A percentile compares a stretch with the other conserved stretches of the same genome.
Conservation (phyloP, 2,888 invertebrate species). For the Poecilobothrus nobilitatus region DNA sequence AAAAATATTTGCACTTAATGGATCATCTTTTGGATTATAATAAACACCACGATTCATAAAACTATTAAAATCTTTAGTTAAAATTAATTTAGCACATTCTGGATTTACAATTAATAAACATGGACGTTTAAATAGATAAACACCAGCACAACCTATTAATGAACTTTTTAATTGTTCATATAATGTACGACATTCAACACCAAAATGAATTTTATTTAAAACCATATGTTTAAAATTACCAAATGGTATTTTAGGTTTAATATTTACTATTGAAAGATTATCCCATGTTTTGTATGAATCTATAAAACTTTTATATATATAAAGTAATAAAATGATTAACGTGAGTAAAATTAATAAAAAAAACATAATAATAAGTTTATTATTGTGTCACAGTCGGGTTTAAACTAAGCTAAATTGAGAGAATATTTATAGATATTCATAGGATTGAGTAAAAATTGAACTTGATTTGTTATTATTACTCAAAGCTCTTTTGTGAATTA, state of each 20-base stretch:
- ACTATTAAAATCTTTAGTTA: slow-evolving; percentile 20
- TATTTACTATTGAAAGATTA: slow-evolving; percentile 18
- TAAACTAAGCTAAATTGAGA: background rate
- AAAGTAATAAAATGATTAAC: background rate
- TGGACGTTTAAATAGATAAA: slow-evolving; percentile 20
- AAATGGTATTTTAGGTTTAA: slow-evolving; percentile 21
- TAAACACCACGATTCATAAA: slow-evolving; percentile 24
- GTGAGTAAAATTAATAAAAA: background rate
- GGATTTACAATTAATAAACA: slow-evolving; percentile 17
- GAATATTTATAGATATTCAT: too few species aligned
- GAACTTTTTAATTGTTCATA: slow-evolving; percentile 20
- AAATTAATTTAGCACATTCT: slow-evolving; percentile 21
- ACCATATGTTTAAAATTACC: slow-evolving; percentile 19
- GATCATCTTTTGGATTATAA: slow-evolving; percentile 22
- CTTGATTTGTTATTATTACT: too few species aligned
- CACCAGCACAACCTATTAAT: slow-evolving; percentile 17
- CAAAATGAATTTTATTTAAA: slow-evolving; percentile 16
- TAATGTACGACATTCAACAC: slow-evolving; percentile 11
- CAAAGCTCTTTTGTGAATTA: too few species aligned
- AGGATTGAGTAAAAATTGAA: too few species aligned
- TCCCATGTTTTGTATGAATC: slow-evolving; percentile 17
- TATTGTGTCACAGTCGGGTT: background rate
- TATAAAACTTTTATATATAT: background rate
- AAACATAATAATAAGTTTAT: too few species aligned
- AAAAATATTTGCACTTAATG: slow-evolving; percentile 23